A percentile compares a stretch with the other conserved stretches of the same genome.
phyloP scores from a whole-genome alignment of 2,888 invertebrate species.

The Nesidiocoris tenuis region DNA sequence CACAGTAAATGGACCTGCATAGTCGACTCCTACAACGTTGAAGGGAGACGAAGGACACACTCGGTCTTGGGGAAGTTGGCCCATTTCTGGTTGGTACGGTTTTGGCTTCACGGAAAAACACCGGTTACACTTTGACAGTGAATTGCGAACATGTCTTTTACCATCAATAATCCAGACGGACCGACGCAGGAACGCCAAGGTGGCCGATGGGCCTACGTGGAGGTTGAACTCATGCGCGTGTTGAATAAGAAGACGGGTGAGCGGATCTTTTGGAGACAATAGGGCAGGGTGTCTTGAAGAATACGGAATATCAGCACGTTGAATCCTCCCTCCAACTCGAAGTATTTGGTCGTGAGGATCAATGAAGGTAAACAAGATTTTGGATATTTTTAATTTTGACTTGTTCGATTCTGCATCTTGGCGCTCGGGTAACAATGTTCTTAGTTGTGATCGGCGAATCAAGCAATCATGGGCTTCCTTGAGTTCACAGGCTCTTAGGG shows the following conservation, averaged over 20 bases:
- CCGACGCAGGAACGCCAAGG: background rate
- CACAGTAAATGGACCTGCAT: background rate
- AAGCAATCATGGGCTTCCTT: too few species aligned
- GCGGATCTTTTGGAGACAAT: background rate
- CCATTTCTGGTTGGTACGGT: background rate
- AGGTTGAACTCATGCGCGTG: background rate
- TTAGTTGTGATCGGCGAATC: too few species aligned
- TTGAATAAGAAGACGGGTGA: background rate
- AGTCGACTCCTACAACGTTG: background rate
- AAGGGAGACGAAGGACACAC: background rate
- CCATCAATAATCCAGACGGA: background rate
- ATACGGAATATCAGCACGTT: background rate
- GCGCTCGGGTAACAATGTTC: too few species aligned
- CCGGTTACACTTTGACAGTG: background rate
- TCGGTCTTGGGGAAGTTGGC: background rate
- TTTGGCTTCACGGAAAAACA: background rate
- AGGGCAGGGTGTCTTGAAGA: background rate
- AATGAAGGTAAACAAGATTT: too few species aligned
- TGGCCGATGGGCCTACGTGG: background rate
- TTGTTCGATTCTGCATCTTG: too few species aligned
- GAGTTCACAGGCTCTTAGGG: too few species aligned
- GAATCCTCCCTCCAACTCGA: background rate
- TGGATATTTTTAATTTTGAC: too few species aligned
- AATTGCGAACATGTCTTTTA: background rate
- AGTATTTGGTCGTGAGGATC: too few species aligned